A percentile compares a stretch with the other conserved stretches of the same genome.
phyloP scores from a whole-genome alignment of 1,140 invertebrate genomes.

The Aphelenchoides avenae region DNA sequence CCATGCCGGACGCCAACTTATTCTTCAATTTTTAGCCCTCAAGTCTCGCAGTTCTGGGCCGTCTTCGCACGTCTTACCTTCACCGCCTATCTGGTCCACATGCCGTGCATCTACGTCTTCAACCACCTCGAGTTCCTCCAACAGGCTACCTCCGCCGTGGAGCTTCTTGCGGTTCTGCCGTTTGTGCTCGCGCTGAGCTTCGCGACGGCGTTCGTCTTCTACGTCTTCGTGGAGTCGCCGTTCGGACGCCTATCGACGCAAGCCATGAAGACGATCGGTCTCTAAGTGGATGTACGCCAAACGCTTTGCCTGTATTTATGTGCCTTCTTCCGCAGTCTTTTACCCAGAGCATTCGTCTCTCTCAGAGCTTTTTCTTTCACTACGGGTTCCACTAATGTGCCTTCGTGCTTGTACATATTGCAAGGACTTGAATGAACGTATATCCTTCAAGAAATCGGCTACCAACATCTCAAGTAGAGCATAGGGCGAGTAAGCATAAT shows the following conservation, averaged over 20 bases:
- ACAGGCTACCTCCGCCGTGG: slow-evolving; percentile 30
- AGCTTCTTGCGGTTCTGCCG: slow-evolving; percentile 43
- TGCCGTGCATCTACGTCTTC: slow-evolving; percentile 55
- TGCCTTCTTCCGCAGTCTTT: too few relatives aligned
- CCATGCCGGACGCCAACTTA: not conserved
- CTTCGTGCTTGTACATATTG: too few relatives aligned
- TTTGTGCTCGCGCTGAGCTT: slow-evolving; percentile 46
- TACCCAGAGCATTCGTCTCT: too few relatives aligned
- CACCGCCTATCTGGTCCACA: slow-evolving; percentile 53
- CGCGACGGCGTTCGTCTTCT: slow-evolving; percentile 45
- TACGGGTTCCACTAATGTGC: too few relatives aligned
- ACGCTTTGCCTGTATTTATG: too few relatives aligned
- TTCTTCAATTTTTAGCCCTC: slow-evolving; percentile 27
- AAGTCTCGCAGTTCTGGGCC: slow-evolving; percentile 33
- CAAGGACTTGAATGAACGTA: too few relatives aligned
- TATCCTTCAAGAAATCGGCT: too few relatives aligned
- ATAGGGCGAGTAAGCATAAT: too few relatives aligned
- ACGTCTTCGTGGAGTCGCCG: slow-evolving; percentile 50
- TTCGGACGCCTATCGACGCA: slow-evolving; percentile 13
- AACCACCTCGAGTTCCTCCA: slow-evolving; percentile 48
- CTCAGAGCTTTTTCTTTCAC: too few relatives aligned
- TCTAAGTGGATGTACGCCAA: too few relatives aligned
- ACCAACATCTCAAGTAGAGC: too few relatives aligned
- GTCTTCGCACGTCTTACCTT: slow-evolving; percentile 52
- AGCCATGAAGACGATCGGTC: too few relatives aligned